Evolutionary conservation across 2,888 invertebrate species (phyloP).

Genomic region (Andrena minutula): DNA sequence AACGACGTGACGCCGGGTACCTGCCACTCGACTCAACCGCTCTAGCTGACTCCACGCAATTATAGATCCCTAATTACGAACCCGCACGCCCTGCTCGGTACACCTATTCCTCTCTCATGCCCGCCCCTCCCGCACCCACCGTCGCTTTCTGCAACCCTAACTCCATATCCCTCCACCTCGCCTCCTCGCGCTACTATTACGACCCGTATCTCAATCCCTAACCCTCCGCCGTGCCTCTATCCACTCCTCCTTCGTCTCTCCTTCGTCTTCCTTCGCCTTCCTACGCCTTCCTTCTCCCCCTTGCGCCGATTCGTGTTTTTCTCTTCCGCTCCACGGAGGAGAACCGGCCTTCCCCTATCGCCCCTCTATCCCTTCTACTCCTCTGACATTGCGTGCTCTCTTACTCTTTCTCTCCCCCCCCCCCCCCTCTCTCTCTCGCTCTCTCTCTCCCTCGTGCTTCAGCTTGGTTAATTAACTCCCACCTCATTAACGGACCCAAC

Average conservation of each 20-base stretch:
- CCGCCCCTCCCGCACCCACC: slow-evolving; percentile 21
- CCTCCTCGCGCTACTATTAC: slow-evolving; percentile 48
- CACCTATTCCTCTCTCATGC: slow-evolving; percentile 51
- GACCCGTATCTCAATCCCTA: slow-evolving; percentile 58
- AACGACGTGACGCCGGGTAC: slow-evolving; percentile 74
- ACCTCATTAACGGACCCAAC: slow-evolving; percentile 81
- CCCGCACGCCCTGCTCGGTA: slow-evolving; percentile 55
- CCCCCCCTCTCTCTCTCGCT: slow-evolving; percentile 19
- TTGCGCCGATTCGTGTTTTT: slow-evolving; percentile 35
- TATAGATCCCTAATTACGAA: slow-evolving; percentile 77
- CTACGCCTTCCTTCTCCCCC: slow-evolving; percentile 19
- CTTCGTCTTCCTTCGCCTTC: too few species aligned
- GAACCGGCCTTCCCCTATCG: slow-evolving; percentile 3
- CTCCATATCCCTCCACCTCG: neutral
- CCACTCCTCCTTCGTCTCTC: neutral
- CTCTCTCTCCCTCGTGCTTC: slow-evolving; percentile 56
- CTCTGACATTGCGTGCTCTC: neutral
- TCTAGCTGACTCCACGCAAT: slow-evolving; percentile 78
- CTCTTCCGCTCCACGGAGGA: slow-evolving; percentile 22
- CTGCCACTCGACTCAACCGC: slow-evolving; percentile 78
- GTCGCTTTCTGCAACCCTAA: slow-evolving; percentile 47
- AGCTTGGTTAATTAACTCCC: slow-evolving; percentile 83
- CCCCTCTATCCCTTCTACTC: slow-evolving; percentile 5
- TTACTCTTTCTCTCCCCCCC: neutral
- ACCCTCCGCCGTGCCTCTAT: slow-evolving; percentile 26